Evolutionary conservation across 2,888 invertebrate species (phyloP).

Genomic region (Caenorhabditis sp.): DNA sequence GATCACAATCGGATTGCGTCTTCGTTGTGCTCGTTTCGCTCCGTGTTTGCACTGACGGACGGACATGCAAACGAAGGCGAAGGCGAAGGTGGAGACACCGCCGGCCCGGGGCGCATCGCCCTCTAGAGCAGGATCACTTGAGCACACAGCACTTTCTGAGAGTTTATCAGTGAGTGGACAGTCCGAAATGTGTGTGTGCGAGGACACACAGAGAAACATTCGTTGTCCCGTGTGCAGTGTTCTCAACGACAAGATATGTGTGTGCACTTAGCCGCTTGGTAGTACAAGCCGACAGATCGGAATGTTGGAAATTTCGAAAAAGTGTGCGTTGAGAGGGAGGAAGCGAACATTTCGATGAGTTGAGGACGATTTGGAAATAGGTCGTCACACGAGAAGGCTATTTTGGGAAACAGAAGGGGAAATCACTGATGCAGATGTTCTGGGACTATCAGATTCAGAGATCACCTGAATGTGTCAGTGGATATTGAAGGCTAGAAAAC

Average conservation of each 20-base stretch:
- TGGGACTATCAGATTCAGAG: conserved; percentile 13
- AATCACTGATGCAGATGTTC: conserved; percentile 19
- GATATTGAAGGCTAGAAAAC: too few species aligned
- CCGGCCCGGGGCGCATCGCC: conserved; percentile 11
- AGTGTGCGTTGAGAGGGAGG: background rate
- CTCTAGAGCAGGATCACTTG: conserved; percentile 56
- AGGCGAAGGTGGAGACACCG: conserved; percentile 7
- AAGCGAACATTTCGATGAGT: background rate
- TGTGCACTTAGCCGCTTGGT: conserved; percentile 47
- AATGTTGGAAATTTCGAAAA: conserved; percentile 47
- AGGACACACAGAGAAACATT: conserved; percentile 34
- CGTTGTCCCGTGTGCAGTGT: conserved; percentile 27
- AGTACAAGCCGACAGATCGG: conserved; percentile 40
- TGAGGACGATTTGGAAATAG: conserved; percentile 9
- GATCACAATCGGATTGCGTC: conserved; percentile 14
- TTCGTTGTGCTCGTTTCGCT: background rate
- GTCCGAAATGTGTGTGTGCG: conserved; percentile 38
- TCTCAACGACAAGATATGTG: conserved; percentile 18
- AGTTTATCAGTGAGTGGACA: conserved; percentile 52
- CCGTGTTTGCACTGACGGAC: conserved; percentile 47
- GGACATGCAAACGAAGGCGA: conserved; percentile 27
- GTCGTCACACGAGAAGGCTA: background rate
- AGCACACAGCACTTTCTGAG: conserved; percentile 55
- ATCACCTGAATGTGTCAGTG: too few species aligned
- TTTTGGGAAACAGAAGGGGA: conserved; percentile 8